A percentile compares a stretch with the other conserved stretches of the same genome.
Conservation (phyloP, 2,888 invertebrate genomes). For the Phalangium opilio region DNA sequence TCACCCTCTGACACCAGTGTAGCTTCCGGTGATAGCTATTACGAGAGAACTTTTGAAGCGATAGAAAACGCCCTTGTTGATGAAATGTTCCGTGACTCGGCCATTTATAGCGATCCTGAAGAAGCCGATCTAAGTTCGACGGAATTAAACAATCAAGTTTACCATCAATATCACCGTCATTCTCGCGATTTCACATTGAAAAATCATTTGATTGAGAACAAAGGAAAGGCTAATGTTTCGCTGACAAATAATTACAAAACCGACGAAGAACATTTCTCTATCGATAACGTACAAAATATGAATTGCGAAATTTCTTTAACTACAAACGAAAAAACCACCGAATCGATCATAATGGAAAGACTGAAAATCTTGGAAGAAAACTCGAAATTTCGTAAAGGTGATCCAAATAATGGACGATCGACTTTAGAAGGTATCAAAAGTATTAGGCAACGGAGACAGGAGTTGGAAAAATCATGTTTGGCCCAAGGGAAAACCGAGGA, state of each 20-base stretch:
- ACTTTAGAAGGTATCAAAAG: slow-evolving; percentile 27
- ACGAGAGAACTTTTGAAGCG: slow-evolving; percentile 57
- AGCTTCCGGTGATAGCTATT: slow-evolving; percentile 49
- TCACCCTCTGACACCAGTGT: slow-evolving; percentile 28
- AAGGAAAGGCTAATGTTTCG: not conserved
- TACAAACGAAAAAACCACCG: slow-evolving; percentile 3
- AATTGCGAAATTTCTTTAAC: not conserved
- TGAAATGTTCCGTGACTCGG: slow-evolving; percentile 60
- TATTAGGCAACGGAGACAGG: slow-evolving; percentile 28
- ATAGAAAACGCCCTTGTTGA: slow-evolving; percentile 53
- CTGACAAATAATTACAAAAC: too few species aligned
- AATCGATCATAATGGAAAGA: slow-evolving; percentile 25
- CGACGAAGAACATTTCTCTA: too few species aligned
- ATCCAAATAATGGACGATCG: slow-evolving; percentile 6
- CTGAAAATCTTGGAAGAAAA: slow-evolving; percentile 28
- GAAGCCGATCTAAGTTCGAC: slow-evolving; percentile 29
- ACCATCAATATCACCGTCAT: too few species aligned
- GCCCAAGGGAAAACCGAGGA: slow-evolving; percentile 22
- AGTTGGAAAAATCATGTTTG: slow-evolving; percentile 27
- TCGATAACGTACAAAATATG: not conserved
- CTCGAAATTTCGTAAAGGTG: slow-evolving; percentile 24
- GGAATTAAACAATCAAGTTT: slow-evolving; percentile 3
- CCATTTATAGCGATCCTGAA: slow-evolving; percentile 63
- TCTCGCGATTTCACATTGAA: too few species aligned
- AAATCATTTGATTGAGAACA: not conserved